Percentiles rank a stretch among this genome's conserved stretches.
These are phyloP conservation scores for Amyelois transitella DNA, from an alignment of 1,140 invertebrate genomes.

Conservation along the genomic window DNA sequence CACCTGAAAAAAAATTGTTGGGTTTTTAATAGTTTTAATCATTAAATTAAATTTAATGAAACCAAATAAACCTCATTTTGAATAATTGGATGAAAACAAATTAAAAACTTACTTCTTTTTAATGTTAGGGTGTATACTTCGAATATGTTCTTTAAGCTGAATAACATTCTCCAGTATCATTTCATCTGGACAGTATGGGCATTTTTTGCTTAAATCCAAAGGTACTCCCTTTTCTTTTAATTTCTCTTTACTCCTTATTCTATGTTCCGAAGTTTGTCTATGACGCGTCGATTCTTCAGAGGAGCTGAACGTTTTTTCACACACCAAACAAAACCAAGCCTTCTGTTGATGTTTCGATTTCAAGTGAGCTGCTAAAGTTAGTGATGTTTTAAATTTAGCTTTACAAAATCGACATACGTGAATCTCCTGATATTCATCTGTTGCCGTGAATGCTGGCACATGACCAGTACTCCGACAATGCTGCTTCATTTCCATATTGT, in stretches of 20 bases:
- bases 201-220: constrained; percentile 69
- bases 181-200: constrained; percentile 76
- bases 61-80: too few relatives aligned
- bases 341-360: constrained; percentile 73
- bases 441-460: constrained; percentile 65
- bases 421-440: constrained; percentile 79
- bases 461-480: constrained; percentile 77
- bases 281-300: constrained; percentile 79
- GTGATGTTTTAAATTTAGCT: constrained; percentile 75
- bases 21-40: too few relatives aligned
- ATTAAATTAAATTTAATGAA: too few relatives aligned
- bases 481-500: constrained; percentile 80
- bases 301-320: constrained; percentile 78
- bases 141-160: constrained; percentile 80
- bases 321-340: constrained; percentile 80
- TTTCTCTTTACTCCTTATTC: constrained; percentile 71
- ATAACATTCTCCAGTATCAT: constrained; percentile 73
- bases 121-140: constrained; percentile 76
- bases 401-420: constrained; percentile 77
- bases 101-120: constrained; percentile 50
- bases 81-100: too few relatives aligned
- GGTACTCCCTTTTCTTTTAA: constrained; percentile 50
- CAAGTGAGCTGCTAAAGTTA: constrained; percentile 81
- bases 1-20: constrained; percentile 75
- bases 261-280: constrained; percentile 78